Base-by-base conservation (phyloP, 2,888 invertebrate species). In the Leptopilina drosophilae region DNA sequence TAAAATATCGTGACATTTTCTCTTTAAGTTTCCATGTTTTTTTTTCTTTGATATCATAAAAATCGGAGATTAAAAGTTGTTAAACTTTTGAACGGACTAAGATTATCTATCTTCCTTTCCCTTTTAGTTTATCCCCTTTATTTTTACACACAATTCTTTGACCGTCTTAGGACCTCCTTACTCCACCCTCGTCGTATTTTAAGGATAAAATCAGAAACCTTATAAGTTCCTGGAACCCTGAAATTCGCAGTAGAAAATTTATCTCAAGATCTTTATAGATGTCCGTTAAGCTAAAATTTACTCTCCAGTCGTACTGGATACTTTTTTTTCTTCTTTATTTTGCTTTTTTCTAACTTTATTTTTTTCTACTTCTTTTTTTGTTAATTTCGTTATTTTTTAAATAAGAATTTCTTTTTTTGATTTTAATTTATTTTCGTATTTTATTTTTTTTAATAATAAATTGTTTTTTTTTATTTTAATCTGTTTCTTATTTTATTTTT, bases 161-260 rank as follows among this genome's bases (percentile, higher is more conserved):
- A 69, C 53, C 69, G 26, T 49, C 49, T 6, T 56, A 40, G n/a
- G 56, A 33, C 40, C 53, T 56, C 73, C 56, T 73, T 56, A n/a
- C 33, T 73, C n/a, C n/a, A 5, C 73, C 56, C 56, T 56, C 56
- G 56, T 56, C 73, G 73, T 56, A 73, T 73, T 73, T 73, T 53
- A 73, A 56, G 73, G 73, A 73, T 73, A 73, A 73, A 56, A 73
- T 73, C 73, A 73, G 33, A 73, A 73, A 56, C 33, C 56, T 73
- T 73, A 73, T 73, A 73, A 73, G 56, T 73, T 56, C 33, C 33
- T 53, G 73, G 73, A 33, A 56, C 33, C 53, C n/a, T 56, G 56
- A 73, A 73, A 73, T 73, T 73, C 53, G n/a, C 26, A 73, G 33
- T 7, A 9, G 33, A 64, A n/a, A 73, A 53, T 69, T 69, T 69